Evolutionary conservation across 2,888 invertebrate species (phyloP).

Genomic region (Xestoiulus laeticollis): DNA sequence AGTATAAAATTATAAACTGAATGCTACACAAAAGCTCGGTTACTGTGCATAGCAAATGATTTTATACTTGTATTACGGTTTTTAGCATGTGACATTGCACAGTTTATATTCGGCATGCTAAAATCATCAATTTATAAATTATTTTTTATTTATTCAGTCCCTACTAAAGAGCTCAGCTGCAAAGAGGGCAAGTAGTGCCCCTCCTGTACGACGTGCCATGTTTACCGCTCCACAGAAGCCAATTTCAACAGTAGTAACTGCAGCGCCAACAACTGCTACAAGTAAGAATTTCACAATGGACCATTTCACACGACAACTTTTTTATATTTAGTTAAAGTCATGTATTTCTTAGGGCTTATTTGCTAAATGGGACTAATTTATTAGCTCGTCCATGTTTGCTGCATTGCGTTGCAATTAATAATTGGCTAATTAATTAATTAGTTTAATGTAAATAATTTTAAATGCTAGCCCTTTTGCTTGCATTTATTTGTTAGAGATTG

Average conservation of each 20-base stretch:
- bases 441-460: background rate
- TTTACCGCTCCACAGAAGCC: constrained; percentile 34
- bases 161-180: constrained; percentile 50
- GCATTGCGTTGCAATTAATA: background rate
- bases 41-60: too few relatives aligned
- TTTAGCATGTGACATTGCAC: background rate
- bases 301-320: background rate
- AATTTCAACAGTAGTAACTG: background rate
- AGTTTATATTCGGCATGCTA: background rate
- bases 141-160: background rate
- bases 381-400: background rate
- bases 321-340: background rate
- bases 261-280: background rate
- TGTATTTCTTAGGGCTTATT: background rate
- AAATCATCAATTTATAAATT: background rate
- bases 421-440: background rate
- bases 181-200: constrained; percentile 60
- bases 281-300: background rate
- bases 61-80: background rate
- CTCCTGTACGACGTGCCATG: constrained; percentile 58
- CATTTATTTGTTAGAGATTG: background rate
- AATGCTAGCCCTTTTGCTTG: background rate
- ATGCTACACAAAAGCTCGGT: too few relatives aligned
- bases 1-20: background rate
- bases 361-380: background rate